Percentiles rank a stretch among this genome's conserved stretches.
Evolutionary conservation across 2,888 invertebrate genomes (phyloP).

Genomic region (Notodonta dromedarius): DNA sequence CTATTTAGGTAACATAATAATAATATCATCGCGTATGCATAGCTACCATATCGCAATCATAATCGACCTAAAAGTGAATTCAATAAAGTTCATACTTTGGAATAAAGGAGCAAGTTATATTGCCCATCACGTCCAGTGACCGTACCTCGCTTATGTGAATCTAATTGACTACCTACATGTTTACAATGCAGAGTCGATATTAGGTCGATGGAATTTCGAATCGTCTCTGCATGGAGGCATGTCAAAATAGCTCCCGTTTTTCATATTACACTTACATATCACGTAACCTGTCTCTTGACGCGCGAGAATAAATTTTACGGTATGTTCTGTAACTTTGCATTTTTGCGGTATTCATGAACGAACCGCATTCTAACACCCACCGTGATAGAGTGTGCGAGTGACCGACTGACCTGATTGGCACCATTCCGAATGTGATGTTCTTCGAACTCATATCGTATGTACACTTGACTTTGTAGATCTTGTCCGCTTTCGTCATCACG

Average conservation of each 20-base stretch:
- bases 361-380: slow-evolving; percentile 29
- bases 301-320: slow-evolving; percentile 56
- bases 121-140: slow-evolving; percentile 54
- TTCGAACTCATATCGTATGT: slow-evolving; percentile 98
- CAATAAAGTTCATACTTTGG: slow-evolving; percentile 50
- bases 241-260: slow-evolving; percentile 50
- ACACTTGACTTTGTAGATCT: slow-evolving; percentile 98
- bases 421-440: slow-evolving; percentile 98
- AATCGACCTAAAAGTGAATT: slow-evolving; percentile 40
- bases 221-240: slow-evolving; percentile 51
- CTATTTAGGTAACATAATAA: slow-evolving; percentile 5
- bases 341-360: slow-evolving; percentile 40
- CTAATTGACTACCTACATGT: slow-evolving; percentile 54
- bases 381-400: slow-evolving; percentile 31
- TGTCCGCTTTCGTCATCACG: slow-evolving; percentile 98
- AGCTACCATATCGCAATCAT: slow-evolving; percentile 38
- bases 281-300: slow-evolving; percentile 53
- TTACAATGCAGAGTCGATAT: slow-evolving; percentile 59
- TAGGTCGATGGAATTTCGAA: slow-evolving; percentile 59
- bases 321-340: slow-evolving; percentile 43
- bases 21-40: slow-evolving; percentile 15
- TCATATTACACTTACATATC: slow-evolving; percentile 55
- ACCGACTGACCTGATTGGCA: slow-evolving; percentile 92
- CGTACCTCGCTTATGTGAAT: slow-evolving; percentile 49
- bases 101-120: slow-evolving; percentile 47